Evolutionary conservation across 2,797 vertebrate species (phyloP).

Genomic region (Acanthopagrus latus): DNA sequence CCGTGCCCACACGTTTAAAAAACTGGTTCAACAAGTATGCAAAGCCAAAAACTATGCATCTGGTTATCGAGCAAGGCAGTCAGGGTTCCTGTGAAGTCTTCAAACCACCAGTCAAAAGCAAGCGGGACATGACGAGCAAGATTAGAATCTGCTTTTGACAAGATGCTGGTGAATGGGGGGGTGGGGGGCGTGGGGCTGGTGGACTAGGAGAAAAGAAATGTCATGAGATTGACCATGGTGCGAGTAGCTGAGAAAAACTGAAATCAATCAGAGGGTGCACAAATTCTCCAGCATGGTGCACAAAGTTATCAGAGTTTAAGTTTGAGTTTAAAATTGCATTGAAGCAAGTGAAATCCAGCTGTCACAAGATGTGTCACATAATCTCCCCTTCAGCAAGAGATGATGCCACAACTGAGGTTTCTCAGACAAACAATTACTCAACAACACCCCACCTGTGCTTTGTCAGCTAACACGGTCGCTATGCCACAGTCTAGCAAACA

Average conservation of each 20-base stretch:
- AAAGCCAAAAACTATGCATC: constrained; percentile 81
- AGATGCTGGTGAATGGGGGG: constrained; percentile 43
- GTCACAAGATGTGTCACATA: constrained; percentile 48
- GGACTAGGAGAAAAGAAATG: constrained; percentile 33
- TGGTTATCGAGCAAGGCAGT: constrained; percentile 73
- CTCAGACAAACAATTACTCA: constrained; percentile 52
- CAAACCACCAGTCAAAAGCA: constrained; percentile 58
- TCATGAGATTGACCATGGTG: constrained; percentile 40
- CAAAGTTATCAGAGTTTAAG: constrained; percentile 38
- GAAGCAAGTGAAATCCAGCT: constrained; percentile 39
- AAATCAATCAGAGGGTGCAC: constrained; percentile 43
- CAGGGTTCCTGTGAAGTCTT: constrained; percentile 57
- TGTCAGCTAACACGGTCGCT: constrained; percentile 26
- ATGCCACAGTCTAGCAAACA: constrained; percentile 38
- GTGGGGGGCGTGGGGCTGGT: constrained; percentile 6
- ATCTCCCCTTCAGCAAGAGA: too few relatives aligned
- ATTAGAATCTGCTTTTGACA: constrained; percentile 68
- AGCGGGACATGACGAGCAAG: constrained; percentile 58
- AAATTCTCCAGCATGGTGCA: constrained; percentile 16
- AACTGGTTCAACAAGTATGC: constrained; percentile 85
- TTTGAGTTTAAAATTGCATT: constrained; percentile 44
- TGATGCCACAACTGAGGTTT: constrained; percentile 26
- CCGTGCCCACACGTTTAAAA: constrained; percentile 77
- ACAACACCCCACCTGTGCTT: constrained; percentile 47
- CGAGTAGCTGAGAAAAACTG: constrained; percentile 40